Evolutionary conservation across 2,888 invertebrate genomes (phyloP).

Genomic region (Cephalotes varians): DNA sequence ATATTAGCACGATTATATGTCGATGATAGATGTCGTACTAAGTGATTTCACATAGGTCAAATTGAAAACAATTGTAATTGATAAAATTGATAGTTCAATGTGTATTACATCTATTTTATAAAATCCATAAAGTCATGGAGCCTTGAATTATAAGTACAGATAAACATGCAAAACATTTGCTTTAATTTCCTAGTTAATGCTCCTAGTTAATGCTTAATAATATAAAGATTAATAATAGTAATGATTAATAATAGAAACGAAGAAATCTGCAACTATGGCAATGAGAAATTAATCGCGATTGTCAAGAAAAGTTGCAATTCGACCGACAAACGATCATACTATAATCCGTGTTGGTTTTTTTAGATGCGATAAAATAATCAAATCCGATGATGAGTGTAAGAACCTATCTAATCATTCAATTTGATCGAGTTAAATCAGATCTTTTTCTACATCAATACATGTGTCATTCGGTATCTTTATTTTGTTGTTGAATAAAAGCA

Average conservation of each 20-base stretch:
- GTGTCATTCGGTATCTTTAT: slow-evolving; percentile 3
- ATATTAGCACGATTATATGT: neutral
- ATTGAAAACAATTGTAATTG: neutral
- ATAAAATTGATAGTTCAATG: neutral
- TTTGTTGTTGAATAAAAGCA: slow-evolving; percentile 9
- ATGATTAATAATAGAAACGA: neutral
- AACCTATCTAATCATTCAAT: slow-evolving; percentile 46
- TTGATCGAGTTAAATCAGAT: slow-evolving; percentile 50
- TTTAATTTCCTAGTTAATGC: too few species aligned
- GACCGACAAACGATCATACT: slow-evolving; percentile 18
- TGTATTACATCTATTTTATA: neutral
- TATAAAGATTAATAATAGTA: neutral
- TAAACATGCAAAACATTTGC: neutral
- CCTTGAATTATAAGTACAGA: neutral
- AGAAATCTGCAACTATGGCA: slow-evolving; percentile 9
- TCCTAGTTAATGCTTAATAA: slow-evolving; percentile 19
- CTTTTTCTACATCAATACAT: neutral
- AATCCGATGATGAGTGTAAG: slow-evolving; percentile 14
- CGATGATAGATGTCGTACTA: too few species aligned
- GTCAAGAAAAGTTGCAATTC: slow-evolving; percentile 6
- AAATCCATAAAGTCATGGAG: neutral
- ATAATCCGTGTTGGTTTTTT: slow-evolving; percentile 7
- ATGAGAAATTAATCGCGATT: slow-evolving; percentile 15
- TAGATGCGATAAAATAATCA: slow-evolving; percentile 34
- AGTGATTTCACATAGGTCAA: neutral